These are phyloP conservation scores for Acinonyx jubatus DNA, from an alignment of 2,113 vertebrate genomes.

Conservation along the genomic window DNA sequence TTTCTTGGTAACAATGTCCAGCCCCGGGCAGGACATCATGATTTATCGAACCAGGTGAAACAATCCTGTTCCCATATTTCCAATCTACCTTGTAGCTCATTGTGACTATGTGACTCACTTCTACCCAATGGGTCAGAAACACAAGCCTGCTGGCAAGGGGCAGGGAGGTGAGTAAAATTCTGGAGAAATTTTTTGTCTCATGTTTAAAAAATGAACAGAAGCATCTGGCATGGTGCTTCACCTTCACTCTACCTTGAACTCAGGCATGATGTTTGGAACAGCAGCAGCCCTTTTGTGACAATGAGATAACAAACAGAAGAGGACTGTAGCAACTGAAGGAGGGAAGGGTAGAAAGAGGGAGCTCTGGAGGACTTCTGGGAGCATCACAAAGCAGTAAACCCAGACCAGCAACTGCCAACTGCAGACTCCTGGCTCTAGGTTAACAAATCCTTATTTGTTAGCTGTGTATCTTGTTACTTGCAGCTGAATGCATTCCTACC, in stretches of 20 bases:
- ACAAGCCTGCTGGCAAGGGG: not conserved
- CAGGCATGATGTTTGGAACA: not conserved
- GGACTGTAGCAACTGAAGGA: not conserved
- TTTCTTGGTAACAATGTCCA: not conserved
- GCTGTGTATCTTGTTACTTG: not conserved
- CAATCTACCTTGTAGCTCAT: not conserved
- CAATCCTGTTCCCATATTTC: not conserved
- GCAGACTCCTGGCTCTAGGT: not conserved
- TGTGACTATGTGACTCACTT: not conserved
- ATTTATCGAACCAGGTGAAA: not conserved
- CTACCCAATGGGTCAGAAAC: not conserved
- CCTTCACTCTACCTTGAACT: not conserved
- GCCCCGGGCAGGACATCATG: not conserved
- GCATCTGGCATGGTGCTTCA: not conserved
- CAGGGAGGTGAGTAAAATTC: not conserved
- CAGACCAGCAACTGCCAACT: not conserved
- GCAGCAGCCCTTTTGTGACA: not conserved
- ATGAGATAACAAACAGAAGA: not conserved
- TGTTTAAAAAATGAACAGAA: not conserved
- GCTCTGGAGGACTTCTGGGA: not conserved
- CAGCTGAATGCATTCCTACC: not conserved
- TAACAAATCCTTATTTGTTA: not conserved
- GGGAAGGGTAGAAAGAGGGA: not conserved
- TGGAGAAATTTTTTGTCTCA: not conserved
- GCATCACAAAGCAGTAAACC: accelerated